A percentile compares a stretch with the other conserved stretches of the same genome.
Evolutionary conservation across 2,113 vertebrate species (phyloP).

Genomic region (Pelecanoides urinatrix): DNA sequence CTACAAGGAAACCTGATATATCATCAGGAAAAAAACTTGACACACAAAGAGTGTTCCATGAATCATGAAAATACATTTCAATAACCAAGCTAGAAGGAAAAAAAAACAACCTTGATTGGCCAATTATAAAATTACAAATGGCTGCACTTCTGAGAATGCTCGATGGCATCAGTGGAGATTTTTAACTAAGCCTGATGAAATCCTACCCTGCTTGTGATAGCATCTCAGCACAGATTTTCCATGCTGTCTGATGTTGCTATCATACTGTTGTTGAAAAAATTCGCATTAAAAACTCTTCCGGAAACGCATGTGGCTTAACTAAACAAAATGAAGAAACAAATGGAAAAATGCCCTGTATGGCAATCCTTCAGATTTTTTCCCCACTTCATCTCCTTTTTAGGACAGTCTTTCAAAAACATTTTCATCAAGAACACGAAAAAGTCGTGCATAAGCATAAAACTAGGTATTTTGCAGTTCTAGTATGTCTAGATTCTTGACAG

Average conservation of each 20-base stretch:
- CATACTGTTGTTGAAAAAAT: background rate
- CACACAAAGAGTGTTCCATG: background rate
- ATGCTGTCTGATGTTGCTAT: background rate
- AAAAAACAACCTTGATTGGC: background rate
- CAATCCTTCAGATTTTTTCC: background rate
- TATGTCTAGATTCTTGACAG: background rate
- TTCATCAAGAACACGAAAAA: background rate
- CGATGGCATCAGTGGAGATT: background rate
- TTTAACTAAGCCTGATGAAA: background rate
- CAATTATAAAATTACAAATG: slow-evolving; percentile 38
- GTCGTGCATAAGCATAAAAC: background rate
- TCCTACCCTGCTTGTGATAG: background rate
- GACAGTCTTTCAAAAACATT: background rate
- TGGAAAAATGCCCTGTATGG: background rate
- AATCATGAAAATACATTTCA: slow-evolving; percentile 32
- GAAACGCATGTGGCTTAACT: background rate
- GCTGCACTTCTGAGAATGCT: background rate
- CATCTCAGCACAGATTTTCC: background rate
- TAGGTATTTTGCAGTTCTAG: background rate
- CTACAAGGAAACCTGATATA: background rate
- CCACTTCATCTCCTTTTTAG: background rate
- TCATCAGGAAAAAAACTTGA: background rate
- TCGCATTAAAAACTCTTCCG: background rate
- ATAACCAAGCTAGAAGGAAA: background rate
- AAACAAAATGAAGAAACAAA: background rate